A percentile compares a stretch with the other conserved stretches of the same genome.
Evolutionary conservation across 2,113 vertebrate species (phyloP).

Genomic region (Esox niger): DNA sequence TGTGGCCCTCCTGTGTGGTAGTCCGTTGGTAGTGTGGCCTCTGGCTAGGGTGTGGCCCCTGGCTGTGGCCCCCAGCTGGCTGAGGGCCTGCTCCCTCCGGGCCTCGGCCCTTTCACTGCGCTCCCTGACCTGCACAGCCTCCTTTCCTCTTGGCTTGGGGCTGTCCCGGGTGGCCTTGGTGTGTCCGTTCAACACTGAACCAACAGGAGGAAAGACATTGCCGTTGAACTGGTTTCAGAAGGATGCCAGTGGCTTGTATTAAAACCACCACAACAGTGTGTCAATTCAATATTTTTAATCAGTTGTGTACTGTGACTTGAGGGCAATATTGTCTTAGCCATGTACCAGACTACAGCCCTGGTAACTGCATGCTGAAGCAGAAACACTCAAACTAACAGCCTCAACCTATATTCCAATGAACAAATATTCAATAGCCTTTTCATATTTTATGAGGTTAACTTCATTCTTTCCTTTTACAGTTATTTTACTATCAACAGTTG

Average conservation of each 20-base stretch:
- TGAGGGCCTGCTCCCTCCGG: constrained; percentile 72
- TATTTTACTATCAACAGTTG: constrained; percentile 41
- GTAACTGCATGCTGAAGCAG: constrained; percentile 13
- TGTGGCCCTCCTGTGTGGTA: constrained; percentile 81
- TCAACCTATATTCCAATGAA: constrained; percentile 49
- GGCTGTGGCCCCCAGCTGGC: neutral
- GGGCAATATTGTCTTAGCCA: no score
- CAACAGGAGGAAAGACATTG: neutral
- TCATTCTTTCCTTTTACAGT: constrained; percentile 48
- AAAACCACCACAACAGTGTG: no score
- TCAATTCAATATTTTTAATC: no score
- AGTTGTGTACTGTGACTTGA: no score
- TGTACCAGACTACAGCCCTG: neutral
- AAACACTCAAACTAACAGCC: constrained; percentile 28
- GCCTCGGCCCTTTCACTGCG: constrained; percentile 83
- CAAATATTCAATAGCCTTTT: constrained; percentile 50
- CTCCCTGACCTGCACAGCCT: constrained; percentile 75
- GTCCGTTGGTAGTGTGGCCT: constrained; percentile 77
- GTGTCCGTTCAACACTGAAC: constrained; percentile 88
- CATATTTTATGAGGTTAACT: constrained; percentile 50
- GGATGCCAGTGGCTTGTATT: no score
- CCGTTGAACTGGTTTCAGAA: neutral
- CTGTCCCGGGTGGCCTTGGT: constrained; percentile 77
- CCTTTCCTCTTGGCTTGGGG: constrained; percentile 61
- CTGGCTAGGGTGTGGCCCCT: constrained; percentile 37